phyloP scores from a whole-genome alignment of 2,888 invertebrate species.

The Polydesmus complanatus region DNA sequence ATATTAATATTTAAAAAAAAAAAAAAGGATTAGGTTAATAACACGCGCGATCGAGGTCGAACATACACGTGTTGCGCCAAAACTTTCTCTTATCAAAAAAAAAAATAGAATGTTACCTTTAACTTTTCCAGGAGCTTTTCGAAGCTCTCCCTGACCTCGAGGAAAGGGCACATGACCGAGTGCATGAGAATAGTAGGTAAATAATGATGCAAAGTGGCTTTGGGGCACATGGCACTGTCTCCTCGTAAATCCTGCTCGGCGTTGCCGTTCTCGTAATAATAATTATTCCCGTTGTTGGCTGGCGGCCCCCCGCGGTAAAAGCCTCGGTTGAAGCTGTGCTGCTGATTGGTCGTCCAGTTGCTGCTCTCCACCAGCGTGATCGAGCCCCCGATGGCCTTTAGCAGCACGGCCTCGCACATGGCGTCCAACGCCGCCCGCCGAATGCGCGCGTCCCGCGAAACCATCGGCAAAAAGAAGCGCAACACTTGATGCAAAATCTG shows the following conservation, averaged over 20 bases:
- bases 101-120: background rate
- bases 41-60: no score
- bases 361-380: no score
- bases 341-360: background rate
- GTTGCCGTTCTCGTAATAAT: background rate
- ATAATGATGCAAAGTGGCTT: background rate
- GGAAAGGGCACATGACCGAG: background rate
- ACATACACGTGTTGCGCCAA: no score
- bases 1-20: no score
- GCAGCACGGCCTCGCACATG: background rate
- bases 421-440: background rate
- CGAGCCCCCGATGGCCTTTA: background rate
- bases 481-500: background rate
- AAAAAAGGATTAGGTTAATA: no score
- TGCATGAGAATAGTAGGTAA: background rate
- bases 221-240: background rate
- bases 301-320: no score
- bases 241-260: background rate
- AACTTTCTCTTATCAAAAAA: background rate
- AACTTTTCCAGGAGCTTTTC: background rate
- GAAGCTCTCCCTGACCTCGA: background rate
- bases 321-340: no score
- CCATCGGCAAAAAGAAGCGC: background rate
- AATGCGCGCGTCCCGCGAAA: background rate
- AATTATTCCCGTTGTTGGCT: no score